phyloP scores from a whole-genome alignment of 1,140 invertebrate species.

The Aricia agestis region DNA sequence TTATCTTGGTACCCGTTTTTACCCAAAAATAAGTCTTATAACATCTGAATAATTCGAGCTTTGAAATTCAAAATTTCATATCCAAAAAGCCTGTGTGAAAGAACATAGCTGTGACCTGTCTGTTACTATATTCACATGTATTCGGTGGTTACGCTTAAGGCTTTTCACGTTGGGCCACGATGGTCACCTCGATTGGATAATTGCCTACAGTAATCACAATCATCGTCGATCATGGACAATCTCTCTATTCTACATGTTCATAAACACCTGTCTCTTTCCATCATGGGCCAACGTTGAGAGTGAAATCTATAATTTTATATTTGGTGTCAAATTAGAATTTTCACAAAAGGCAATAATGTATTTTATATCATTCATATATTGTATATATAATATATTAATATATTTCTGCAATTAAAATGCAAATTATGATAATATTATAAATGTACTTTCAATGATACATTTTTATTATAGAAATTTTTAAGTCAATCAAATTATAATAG shows the following conservation, averaged over 20 bases:
- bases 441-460: too few relatives aligned
- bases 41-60: background rate
- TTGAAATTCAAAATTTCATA: conserved; percentile 10
- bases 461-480: background rate
- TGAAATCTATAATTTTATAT: background rate
- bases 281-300: too few relatives aligned
- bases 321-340: background rate
- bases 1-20: too few relatives aligned
- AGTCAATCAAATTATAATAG: background rate
- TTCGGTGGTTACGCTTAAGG: conserved; percentile 18
- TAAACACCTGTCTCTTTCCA: too few relatives aligned
- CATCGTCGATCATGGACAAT: too few relatives aligned
- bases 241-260: too few relatives aligned
- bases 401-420: background rate
- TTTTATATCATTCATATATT: background rate
- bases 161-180: too few relatives aligned
- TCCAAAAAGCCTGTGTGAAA: background rate
- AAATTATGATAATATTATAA: too few relatives aligned
- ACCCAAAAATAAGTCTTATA: too few relatives aligned
- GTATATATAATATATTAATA: background rate
- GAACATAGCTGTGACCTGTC: conserved; percentile 26
- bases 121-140: conserved; percentile 29
- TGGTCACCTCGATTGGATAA: too few relatives aligned
- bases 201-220: too few relatives aligned
- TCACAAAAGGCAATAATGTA: background rate